phyloP scores from a whole-genome alignment of 64 coral and sea anemone species.

The Montipora sp. region DNA sequence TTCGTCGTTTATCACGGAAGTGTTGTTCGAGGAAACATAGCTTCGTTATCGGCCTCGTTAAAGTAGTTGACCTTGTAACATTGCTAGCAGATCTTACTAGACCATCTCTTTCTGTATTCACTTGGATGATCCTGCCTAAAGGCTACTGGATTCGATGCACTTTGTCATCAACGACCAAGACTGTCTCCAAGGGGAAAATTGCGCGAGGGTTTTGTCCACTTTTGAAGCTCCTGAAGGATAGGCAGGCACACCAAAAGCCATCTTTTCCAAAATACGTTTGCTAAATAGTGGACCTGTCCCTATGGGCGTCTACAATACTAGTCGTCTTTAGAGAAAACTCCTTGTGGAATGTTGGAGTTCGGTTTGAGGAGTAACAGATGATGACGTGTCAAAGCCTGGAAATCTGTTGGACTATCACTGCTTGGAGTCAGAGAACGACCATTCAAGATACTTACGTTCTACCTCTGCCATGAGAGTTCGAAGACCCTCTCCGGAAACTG shows the following conservation, averaged over 20 bases:
- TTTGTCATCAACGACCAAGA: no score
- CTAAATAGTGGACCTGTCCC: constrained; percentile 21
- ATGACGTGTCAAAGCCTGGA: no score
- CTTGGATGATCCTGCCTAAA: background rate
- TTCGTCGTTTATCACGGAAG: no score
- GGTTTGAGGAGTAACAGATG: constrained; percentile 36
- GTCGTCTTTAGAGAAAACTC: constrained; percentile 2
- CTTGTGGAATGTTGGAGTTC: constrained; percentile 5
- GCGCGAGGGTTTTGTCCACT: constrained; percentile 5
- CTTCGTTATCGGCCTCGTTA: constrained; percentile 30
- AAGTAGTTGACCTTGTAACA: background rate
- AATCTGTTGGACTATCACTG: background rate
- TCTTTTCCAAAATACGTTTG: constrained; percentile 29
- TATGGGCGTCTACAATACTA: background rate
- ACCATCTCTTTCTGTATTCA: background rate
- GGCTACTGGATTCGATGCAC: no score
- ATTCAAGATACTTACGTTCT: constrained; percentile 37
- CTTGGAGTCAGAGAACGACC: background rate
- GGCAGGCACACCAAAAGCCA: constrained; percentile 40
- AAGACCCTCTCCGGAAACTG: constrained; percentile 9
- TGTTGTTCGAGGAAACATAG: constrained; percentile 19
- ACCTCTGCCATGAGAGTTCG: constrained; percentile 20
- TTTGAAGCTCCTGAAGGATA: constrained; percentile 14
- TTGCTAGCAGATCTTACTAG: background rate
- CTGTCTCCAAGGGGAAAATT: constrained; percentile 15